Evolutionary conservation across 2,888 invertebrate genomes (phyloP), one percentile per base, ranked within the genome.

Genomic region (Thera obeliscata): DNA sequence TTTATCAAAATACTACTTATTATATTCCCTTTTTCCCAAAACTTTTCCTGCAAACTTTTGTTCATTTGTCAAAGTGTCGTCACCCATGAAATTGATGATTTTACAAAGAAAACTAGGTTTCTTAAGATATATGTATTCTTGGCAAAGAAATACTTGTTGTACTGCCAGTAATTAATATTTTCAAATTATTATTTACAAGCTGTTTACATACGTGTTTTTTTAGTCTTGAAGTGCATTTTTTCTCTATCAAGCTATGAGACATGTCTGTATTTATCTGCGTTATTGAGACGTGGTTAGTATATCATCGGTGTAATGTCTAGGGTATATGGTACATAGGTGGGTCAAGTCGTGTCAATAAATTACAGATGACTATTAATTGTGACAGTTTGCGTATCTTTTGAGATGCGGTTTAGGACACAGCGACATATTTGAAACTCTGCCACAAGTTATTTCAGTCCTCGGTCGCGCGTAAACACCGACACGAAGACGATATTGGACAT

Each of bases 391-490:
- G 77, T 85, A 84, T 83, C 76, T 81, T 82, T 75, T 78, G 78
- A 84, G 85, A 86, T 86, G 83, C 81, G 84, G 85, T 87, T 87
- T 87, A 83, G 86, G 87, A 87, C 86, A 86, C 83, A 74, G 86
- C 88, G 91, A 93, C 93, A 93, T 93, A 93, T 93, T 93, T 93
- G 93, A 93, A 91, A 84, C 93, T 83, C 84, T 93, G 93, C 93
- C 93, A 93, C 87, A 74, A 82, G 83, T 78, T 93, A 93, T 93
- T 93, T 81, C 85, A 74, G 88, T 84, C 82, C 66, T 70, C 78
- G 73, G 82, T 74, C 81, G 84, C 85, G 83, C 90, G 91, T 91
- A 93, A 93, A 91, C 89, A 91, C 82, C 81, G 76, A 74, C 78
- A 80, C 76, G 76, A 67, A 77, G 78, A 78, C 77, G 73, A 76